Evolutionary conservation across 1,140 invertebrate species (phyloP), one percentile per base, ranked within the genome.

Genomic region (Drosophila novamexicana): DNA sequence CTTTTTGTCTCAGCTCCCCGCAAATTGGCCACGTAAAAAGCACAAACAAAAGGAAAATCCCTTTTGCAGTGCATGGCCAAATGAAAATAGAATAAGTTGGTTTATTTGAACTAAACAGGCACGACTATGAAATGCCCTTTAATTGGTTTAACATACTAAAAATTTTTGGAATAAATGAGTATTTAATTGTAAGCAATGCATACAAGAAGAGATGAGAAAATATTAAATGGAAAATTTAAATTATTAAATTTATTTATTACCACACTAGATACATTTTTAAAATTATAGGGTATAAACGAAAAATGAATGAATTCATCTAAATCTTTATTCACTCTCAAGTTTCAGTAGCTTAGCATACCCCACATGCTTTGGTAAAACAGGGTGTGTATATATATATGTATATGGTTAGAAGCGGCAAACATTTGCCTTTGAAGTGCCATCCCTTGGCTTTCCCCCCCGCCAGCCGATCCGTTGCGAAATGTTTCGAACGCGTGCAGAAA

Each of bases 401-500:
- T 49, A 36, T 50, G 56, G 58, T 76, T 58, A 47, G 62, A 69
- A 71, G 34, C 32, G 34, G 34, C 34, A 54, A 81, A 78, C 81
- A 86, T 78, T 81, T 85, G 81, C 66, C 66, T 86, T 81, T 81
- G 53, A 84, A 80, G 81, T 65, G 74, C 58, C 61, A 53, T 44
- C 52, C 45, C 44, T 44, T 34, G 5, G 12, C 10, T 6, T 29
- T 7, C 29, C 22, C 9, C n/a, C 29, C 2, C 7, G 0, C 7
- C 1, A 42, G 12, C 12, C 40, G 42, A 44, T 16, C 22, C 47
- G 22, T 22, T 32, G 44, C 12, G n/a, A 42, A 66, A 73, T 74
- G 37, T 42, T 50, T 71, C 58, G 64, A 58, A 84, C 75, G 82
- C 80, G 82, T 86, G 82, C 79, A 59, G 82, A 85, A 85, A 85